Conservation (phyloP, 2,113 vertebrate genomes). For the Melanotaenia duboulayi region DNA sequence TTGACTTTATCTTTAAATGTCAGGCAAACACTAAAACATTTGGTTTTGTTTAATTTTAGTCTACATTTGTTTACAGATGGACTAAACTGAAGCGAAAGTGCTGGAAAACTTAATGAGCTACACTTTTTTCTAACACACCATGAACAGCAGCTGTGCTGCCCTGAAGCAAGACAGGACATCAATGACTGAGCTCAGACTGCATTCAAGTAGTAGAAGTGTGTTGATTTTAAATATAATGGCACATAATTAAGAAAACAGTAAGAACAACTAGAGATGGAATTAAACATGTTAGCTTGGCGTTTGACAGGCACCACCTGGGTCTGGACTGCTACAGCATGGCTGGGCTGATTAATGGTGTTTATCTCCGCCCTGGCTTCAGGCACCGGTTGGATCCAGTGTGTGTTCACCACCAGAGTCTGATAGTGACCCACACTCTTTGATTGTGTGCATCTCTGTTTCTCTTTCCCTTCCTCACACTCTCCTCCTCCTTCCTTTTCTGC, state of each 20-base stretch:
- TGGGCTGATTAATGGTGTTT: slow-evolving; percentile 72
- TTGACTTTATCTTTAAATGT: too few species aligned
- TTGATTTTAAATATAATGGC: neutral
- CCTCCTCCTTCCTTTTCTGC: slow-evolving; percentile 35
- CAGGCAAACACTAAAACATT: too few species aligned
- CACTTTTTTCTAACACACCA: too few species aligned
- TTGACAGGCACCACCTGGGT: slow-evolving; percentile 58
- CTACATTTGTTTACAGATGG: too few species aligned
- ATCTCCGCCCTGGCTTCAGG: slow-evolving; percentile 62
- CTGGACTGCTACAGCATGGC: slow-evolving; percentile 61
- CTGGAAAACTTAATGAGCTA: too few species aligned
- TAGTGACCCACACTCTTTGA: slow-evolving; percentile 59
- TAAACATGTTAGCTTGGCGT: slow-evolving; percentile 56
- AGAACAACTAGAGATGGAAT: slow-evolving; percentile 30
- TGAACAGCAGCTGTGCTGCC: too few species aligned
- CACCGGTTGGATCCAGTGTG: slow-evolving; percentile 51
- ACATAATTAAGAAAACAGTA: slow-evolving; percentile 21
- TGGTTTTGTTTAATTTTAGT: too few species aligned
- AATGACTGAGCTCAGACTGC: neutral
- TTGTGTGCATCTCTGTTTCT: slow-evolving; percentile 62
- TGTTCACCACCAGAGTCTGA: slow-evolving; percentile 67
- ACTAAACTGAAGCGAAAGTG: too few species aligned
- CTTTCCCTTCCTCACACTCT: slow-evolving; percentile 52
- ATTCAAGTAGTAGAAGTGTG: neutral
- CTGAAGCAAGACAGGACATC: too few species aligned